Evolutionary conservation across 2,797 vertebrate genomes (phyloP).

Genomic region (Falco cherrug): DNA sequence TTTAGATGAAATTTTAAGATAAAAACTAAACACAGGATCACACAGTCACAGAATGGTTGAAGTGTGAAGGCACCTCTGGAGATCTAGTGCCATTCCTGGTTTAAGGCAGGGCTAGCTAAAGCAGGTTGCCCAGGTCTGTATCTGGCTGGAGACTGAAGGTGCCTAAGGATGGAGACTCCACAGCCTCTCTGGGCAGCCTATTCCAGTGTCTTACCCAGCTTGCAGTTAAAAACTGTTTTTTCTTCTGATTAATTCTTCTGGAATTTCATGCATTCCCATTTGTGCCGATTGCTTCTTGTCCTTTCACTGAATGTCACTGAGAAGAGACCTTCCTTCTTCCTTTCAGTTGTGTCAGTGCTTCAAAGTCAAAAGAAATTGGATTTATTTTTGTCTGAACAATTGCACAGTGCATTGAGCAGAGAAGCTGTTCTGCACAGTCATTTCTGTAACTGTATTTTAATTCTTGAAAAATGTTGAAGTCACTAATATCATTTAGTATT

Average conservation of each 20-base stretch:
- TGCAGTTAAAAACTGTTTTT: fast-evolving
- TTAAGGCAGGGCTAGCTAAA: neutral
- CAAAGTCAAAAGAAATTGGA: neutral
- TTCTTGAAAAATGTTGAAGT: neutral
- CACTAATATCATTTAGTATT: neutral
- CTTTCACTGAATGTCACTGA: neutral
- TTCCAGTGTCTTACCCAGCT: neutral
- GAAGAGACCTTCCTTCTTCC: neutral
- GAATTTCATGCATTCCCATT: neutral
- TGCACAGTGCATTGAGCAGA: neutral
- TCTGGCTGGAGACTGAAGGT: neutral
- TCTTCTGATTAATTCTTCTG: neutral
- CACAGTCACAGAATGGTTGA: neutral
- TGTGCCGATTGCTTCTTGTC: neutral
- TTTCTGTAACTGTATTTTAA: neutral
- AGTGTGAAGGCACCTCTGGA: neutral
- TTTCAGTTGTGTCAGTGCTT: neutral
- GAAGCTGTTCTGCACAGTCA: neutral
- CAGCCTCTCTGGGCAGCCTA: neutral
- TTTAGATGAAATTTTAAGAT: neutral
- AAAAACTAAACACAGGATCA: neutral
- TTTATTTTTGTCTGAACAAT: neutral
- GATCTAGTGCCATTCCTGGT: neutral
- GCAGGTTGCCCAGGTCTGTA: neutral
- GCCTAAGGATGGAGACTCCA: neutral